Conservation (phyloP, 2,797 vertebrate genomes). For the Philypnodon macrostomus region DNA sequence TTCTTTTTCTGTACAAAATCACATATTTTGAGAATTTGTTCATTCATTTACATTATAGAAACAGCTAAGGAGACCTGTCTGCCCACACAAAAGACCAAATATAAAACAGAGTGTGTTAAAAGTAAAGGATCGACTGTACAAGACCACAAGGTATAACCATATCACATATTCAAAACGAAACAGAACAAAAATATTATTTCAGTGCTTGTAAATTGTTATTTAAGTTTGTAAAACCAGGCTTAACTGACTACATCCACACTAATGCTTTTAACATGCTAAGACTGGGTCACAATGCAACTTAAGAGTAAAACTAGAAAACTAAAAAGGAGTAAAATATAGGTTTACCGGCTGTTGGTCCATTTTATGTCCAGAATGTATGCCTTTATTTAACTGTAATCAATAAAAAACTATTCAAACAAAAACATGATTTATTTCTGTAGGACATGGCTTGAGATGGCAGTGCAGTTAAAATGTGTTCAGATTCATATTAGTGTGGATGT, state of each 20-base stretch:
- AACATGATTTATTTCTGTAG: no score
- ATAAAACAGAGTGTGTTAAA: no score
- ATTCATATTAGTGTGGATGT: slow-evolving; percentile 5
- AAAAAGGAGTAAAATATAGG: no score
- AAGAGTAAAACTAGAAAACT: no score
- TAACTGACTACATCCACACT: neutral
- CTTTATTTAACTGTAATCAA: no score
- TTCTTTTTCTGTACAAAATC: slow-evolving; percentile 41
- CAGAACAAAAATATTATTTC: slow-evolving; percentile 7
- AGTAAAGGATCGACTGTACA: slow-evolving; percentile 23
- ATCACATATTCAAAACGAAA: slow-evolving; percentile 25
- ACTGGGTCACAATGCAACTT: no score
- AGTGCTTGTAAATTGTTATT: slow-evolving; percentile 3
- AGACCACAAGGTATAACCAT: slow-evolving; percentile 15
- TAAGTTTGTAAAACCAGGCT: neutral
- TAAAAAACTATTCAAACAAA: no score
- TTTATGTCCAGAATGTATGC: no score
- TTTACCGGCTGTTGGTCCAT: no score
- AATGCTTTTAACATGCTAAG: neutral
- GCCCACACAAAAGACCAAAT: slow-evolving; percentile 2
- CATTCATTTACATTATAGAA: no score
- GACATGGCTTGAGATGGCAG: neutral
- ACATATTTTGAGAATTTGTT: no score
- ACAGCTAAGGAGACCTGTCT: no score
- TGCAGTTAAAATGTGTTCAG: neutral